These are phyloP conservation scores for Lanistes nyassanus DNA, from an alignment of 1,140 invertebrate genomes.

Conservation along the genomic window DNA sequence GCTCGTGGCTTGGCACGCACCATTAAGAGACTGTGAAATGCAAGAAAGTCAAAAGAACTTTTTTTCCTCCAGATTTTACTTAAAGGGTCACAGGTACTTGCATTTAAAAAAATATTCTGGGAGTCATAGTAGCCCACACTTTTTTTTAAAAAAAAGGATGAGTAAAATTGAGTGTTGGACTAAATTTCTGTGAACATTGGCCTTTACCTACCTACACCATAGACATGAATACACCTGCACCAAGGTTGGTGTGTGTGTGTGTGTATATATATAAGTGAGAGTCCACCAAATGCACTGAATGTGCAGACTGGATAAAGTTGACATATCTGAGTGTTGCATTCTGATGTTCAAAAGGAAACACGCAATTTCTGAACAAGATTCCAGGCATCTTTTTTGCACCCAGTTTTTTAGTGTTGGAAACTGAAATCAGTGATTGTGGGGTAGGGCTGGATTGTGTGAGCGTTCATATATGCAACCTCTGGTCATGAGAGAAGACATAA, in stretches of 20 bases:
- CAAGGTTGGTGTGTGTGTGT: constrained; percentile 1
- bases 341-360: too few species aligned
- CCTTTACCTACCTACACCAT: constrained; percentile 29
- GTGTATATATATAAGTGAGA: constrained; percentile 1
- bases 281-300: neutral
- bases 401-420: too few species aligned
- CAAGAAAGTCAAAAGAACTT: neutral
- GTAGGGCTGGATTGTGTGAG: too few species aligned
- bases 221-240: too few species aligned
- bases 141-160: neutral
- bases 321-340: too few species aligned
- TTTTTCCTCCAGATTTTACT: neutral
- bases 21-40: constrained; percentile 53
- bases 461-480: too few species aligned
- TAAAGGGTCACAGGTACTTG: neutral
- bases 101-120: neutral
- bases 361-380: too few species aligned
- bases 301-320: neutral
- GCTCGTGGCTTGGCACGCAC: constrained; percentile 58
- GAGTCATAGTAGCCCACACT: neutral
- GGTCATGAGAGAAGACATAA: too few species aligned
- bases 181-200: constrained; percentile 31
- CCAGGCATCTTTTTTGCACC: too few species aligned
- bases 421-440: too few species aligned
- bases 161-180: constrained; percentile 4